Conservation (phyloP, 2,797 vertebrate species). For the Smutsia temminckii region DNA sequence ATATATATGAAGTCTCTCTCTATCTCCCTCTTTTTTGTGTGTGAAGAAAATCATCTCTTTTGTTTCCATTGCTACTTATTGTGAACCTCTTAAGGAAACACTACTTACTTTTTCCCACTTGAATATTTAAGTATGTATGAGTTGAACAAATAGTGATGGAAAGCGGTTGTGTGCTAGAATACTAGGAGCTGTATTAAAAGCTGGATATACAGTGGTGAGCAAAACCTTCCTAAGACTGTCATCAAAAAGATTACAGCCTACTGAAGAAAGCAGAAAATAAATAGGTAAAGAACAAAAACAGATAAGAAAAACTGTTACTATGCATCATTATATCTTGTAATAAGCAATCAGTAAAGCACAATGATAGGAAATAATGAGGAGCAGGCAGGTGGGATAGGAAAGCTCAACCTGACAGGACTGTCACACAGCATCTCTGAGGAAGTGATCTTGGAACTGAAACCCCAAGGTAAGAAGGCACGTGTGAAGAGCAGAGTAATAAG, state of each 20-base stretch:
- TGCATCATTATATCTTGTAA: neutral
- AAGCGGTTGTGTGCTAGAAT: neutral
- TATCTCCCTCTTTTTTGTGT: no score
- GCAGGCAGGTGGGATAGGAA: neutral
- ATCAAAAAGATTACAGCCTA: neutral
- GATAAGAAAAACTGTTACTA: neutral
- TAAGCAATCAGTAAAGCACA: neutral
- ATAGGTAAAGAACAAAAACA: neutral
- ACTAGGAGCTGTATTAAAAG: neutral
- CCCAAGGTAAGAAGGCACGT: neutral
- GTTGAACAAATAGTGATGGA: neutral
- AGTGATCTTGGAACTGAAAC: neutral
- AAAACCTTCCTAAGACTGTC: neutral
- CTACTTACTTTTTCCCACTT: neutral
- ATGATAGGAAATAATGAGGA: neutral
- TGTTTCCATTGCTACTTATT: neutral
- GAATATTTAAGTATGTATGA: neutral
- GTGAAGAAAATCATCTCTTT: neutral
- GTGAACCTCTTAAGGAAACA: conserved; percentile 5
- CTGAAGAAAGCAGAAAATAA: neutral
- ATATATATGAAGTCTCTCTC: neutral
- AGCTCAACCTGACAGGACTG: neutral
- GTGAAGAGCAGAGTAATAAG: neutral
- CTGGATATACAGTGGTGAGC: neutral
- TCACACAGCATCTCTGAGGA: neutral